Evolutionary conservation across 2,797 vertebrate genomes (phyloP).

Genomic region (Macrochelys suwanniensis): DNA sequence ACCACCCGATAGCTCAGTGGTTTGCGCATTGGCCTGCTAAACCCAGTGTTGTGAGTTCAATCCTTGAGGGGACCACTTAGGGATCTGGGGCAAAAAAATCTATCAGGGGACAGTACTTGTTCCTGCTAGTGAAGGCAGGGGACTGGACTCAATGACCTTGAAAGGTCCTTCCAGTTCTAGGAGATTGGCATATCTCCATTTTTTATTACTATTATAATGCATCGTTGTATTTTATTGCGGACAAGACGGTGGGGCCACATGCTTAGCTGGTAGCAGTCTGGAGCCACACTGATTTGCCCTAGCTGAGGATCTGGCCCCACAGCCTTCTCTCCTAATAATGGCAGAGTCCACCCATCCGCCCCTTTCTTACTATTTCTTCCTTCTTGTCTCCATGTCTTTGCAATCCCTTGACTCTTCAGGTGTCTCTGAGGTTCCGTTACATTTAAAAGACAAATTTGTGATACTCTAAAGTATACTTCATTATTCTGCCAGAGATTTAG

Average conservation of each 20-base stretch:
- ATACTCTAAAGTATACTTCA: constrained; percentile 36
- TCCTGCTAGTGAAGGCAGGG: too few species aligned
- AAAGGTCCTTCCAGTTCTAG: too few species aligned
- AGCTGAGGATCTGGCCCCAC: background rate
- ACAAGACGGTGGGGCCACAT: background rate
- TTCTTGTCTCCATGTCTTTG: background rate
- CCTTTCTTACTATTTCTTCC: background rate
- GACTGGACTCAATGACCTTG: too few species aligned
- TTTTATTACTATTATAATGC: too few species aligned
- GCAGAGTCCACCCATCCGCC: background rate
- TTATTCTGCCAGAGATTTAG: constrained; percentile 49
- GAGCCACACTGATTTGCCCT: fast-evolving
- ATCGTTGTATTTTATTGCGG: too few species aligned
- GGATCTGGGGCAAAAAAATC: too few species aligned
- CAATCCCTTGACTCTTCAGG: constrained; percentile 25
- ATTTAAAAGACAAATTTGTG: constrained; percentile 6
- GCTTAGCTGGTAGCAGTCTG: background rate
- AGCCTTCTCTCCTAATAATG: background rate
- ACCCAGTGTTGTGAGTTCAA: too few species aligned
- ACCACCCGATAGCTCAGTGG: too few species aligned
- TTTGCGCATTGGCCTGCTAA: too few species aligned
- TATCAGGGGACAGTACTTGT: too few species aligned
- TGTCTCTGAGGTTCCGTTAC: background rate
- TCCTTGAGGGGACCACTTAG: too few species aligned
- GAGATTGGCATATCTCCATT: too few species aligned